These are phyloP conservation scores for Sebastes trivittatus DNA, from an alignment of 2,797 vertebrate species.

Conservation along the genomic window DNA sequence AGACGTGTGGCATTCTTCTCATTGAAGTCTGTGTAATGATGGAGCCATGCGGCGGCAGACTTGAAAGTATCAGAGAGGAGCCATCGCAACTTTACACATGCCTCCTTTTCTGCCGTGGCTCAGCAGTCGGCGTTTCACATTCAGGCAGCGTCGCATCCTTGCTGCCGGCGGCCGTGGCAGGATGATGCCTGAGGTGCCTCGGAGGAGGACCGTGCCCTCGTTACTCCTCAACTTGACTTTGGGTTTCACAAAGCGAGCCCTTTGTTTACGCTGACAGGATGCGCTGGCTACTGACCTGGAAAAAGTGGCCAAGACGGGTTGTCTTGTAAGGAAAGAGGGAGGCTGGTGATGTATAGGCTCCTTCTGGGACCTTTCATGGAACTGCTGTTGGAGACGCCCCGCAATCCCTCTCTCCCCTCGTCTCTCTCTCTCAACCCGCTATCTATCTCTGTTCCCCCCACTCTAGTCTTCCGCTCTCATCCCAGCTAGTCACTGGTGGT, in stretches of 20 bases:
- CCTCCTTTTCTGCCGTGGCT: slow-evolving; percentile 45
- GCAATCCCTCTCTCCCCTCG: slow-evolving; percentile 72
- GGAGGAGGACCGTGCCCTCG: slow-evolving; percentile 79
- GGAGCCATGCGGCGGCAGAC: slow-evolving; percentile 23
- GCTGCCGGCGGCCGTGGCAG: slow-evolving; percentile 77
- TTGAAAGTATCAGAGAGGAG: slow-evolving; percentile 42
- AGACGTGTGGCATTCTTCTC: slow-evolving; percentile 48
- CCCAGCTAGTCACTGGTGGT: slow-evolving; percentile 76
- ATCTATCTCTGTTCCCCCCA: slow-evolving; percentile 68
- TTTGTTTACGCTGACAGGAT: slow-evolving; percentile 88
- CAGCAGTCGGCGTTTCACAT: slow-evolving; percentile 75
- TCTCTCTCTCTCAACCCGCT: slow-evolving; percentile 66
- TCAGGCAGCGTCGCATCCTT: slow-evolving; percentile 71
- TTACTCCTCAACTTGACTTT: slow-evolving; percentile 87
- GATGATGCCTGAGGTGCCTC: slow-evolving; percentile 84
- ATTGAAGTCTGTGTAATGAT: slow-evolving; percentile 56
- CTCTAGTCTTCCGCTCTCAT: slow-evolving; percentile 58
- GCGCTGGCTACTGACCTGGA: slow-evolving; percentile 87
- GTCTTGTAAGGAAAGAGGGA: slow-evolving; percentile 82
- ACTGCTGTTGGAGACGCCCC: slow-evolving; percentile 74
- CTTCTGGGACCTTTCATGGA: slow-evolving; percentile 79
- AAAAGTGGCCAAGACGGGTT: slow-evolving; percentile 85
- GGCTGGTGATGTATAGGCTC: slow-evolving; percentile 80
- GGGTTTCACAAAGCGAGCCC: slow-evolving; percentile 83
- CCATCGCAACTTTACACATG: slow-evolving; percentile 42